Evolutionary conservation across 2,113 vertebrate species (phyloP).

Genomic region (Toxotes jaculatrix): DNA sequence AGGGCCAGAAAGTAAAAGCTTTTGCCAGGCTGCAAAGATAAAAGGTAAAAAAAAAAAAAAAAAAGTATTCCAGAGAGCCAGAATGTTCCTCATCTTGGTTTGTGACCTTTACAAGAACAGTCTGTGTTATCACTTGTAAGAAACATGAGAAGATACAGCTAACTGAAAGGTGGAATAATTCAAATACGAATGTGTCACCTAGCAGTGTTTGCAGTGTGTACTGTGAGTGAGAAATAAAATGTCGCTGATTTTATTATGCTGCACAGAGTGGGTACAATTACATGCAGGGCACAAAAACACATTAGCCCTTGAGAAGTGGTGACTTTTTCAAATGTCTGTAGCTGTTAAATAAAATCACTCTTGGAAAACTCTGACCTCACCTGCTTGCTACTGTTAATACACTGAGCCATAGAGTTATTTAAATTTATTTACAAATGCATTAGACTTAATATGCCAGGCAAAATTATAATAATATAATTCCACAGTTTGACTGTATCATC

Average conservation of each 20-base stretch:
- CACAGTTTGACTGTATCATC: background rate
- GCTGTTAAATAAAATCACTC: constrained; percentile 15
- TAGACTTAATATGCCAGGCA: constrained; percentile 2
- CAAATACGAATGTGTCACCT: background rate
- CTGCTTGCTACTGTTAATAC: background rate
- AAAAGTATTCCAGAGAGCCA: background rate
- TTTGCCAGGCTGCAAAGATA: background rate
- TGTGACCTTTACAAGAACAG: constrained; percentile 36
- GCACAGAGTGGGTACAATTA: background rate
- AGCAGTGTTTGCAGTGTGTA: background rate
- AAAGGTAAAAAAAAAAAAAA: background rate
- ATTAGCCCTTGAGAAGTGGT: background rate
- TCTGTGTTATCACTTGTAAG: background rate
- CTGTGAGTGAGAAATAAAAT: constrained; percentile 8
- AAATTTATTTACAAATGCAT: background rate
- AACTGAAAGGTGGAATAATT: background rate
- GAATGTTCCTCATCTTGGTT: background rate
- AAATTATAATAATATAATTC: background rate
- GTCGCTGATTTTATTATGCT: constrained; percentile 28
- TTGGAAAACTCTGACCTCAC: background rate
- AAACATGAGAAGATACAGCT: background rate
- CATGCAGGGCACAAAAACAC: background rate
- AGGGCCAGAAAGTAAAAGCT: background rate
- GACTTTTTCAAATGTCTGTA: background rate
- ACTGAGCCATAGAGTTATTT: background rate